phyloP scores from a whole-genome alignment of 2,797 vertebrate species.

The Sebastes nivosus region DNA sequence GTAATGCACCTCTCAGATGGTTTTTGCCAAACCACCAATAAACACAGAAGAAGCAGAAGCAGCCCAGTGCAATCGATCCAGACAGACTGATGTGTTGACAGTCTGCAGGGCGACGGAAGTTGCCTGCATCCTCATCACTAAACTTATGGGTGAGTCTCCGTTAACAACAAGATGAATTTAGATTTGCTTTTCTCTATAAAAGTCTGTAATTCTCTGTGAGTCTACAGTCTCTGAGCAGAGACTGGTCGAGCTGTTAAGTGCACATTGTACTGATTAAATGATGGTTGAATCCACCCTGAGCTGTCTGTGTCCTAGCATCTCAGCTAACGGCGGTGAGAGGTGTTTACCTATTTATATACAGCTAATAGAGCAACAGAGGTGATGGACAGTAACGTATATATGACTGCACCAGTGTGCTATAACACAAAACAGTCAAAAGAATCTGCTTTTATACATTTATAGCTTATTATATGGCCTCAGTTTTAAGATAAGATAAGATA shows the following conservation, averaged over 20 bases:
- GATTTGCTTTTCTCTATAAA: fast-evolving
- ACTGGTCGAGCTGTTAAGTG: neutral
- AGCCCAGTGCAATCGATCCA: slow-evolving; percentile 51
- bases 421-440: neutral
- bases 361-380: neutral
- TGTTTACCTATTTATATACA: neutral
- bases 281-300: neutral
- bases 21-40: too few relatives aligned
- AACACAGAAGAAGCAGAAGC: too few relatives aligned
- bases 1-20: too few relatives aligned
- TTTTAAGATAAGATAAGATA: neutral
- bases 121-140: slow-evolving; percentile 43
- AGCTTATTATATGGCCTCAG: neutral
- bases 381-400: neutral
- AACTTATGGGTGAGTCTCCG: slow-evolving; percentile 61
- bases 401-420: neutral
- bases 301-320: slow-evolving; percentile 40
- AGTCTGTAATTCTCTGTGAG: neutral
- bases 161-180: neutral
- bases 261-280: neutral
- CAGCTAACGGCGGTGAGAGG: slow-evolving; percentile 41
- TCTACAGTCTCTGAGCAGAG: too few relatives aligned
- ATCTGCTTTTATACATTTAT: neutral
- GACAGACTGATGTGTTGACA: slow-evolving; percentile 45
- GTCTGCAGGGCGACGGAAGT: slow-evolving; percentile 61